Evolutionary conservation across 1,140 invertebrate genomes (phyloP).

Genomic region (Metopolophium dirhodum): DNA sequence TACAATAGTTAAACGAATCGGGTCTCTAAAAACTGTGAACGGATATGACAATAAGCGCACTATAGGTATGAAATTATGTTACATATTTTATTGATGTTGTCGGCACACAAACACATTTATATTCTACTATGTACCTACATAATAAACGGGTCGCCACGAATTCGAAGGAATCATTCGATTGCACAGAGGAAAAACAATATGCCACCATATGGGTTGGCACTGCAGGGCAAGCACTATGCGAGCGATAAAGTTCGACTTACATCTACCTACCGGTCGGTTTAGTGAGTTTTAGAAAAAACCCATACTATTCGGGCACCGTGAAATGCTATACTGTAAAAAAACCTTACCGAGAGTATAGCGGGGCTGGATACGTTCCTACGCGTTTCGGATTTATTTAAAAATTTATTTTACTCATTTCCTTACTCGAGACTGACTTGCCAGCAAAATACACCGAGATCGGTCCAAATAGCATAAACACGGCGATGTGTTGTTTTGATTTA

Average conservation of each 20-base stretch:
- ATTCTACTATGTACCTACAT: background rate
- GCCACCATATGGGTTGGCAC: too few species aligned
- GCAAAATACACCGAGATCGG: background rate
- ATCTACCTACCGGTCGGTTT: background rate
- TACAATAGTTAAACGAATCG: background rate
- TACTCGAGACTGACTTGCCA: background rate
- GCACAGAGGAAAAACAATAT: background rate
- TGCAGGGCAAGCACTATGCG: background rate
- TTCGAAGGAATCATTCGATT: background rate
- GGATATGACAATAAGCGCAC: background rate
- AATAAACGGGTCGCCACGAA: background rate
- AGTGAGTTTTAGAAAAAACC: background rate
- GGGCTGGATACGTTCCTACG: too few species aligned
- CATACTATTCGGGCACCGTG: background rate
- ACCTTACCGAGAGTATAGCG: background rate
- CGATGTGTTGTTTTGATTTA: background rate
- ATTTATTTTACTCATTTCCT: too few species aligned
- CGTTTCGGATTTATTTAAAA: background rate
- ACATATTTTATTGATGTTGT: slow-evolving; percentile 1
- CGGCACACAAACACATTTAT: background rate
- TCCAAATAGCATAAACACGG: background rate
- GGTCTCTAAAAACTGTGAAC: background rate
- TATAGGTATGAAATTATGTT: background rate
- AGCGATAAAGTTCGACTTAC: background rate
- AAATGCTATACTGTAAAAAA: background rate